phyloP scores from a whole-genome alignment of 2,888 invertebrate genomes.

The Alloscopus bannaensis region DNA sequence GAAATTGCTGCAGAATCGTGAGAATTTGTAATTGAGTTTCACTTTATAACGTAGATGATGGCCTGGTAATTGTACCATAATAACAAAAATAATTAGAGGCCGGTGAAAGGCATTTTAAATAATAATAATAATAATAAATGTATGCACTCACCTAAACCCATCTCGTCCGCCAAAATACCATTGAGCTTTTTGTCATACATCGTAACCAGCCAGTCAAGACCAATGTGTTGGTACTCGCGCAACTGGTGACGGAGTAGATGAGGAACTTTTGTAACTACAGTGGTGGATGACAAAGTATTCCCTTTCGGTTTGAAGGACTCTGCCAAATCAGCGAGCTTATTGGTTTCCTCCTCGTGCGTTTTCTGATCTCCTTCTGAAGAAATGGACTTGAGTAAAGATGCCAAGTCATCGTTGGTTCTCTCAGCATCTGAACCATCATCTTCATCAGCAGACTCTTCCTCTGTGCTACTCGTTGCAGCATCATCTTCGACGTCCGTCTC shows the following conservation, averaged over 20 bases:
- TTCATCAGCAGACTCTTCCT: slow-evolving; percentile 80
- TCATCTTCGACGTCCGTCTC: slow-evolving; percentile 77
- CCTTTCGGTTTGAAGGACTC: slow-evolving; percentile 98
- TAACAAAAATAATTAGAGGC: too few relatives aligned
- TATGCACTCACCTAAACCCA: slow-evolving; percentile 93
- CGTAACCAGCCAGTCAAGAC: slow-evolving; percentile 97
- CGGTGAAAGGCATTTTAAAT: slow-evolving; percentile 1
- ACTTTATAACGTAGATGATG: too few relatives aligned
- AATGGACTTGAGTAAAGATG: slow-evolving; percentile 78
- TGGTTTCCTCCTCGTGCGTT: slow-evolving; percentile 78
- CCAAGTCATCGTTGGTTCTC: slow-evolving; percentile 75
- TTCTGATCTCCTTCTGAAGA: slow-evolving; percentile 83
- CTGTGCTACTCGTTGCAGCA: slow-evolving; percentile 81
- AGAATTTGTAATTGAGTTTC: too few relatives aligned
- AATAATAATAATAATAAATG: background rate
- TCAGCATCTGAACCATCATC: slow-evolving; percentile 77
- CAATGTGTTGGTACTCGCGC: slow-evolving; percentile 97
- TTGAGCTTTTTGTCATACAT: slow-evolving; percentile 96
- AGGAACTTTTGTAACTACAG: slow-evolving; percentile 83
- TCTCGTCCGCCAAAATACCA: slow-evolving; percentile 93
- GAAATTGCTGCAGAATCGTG: too few relatives aligned
- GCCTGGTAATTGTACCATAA: too few relatives aligned
- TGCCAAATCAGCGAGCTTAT: slow-evolving; percentile 88
- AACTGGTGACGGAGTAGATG: slow-evolving; percentile 92
- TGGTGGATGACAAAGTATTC: slow-evolving; percentile 95